Percentiles rank a stretch among this genome's conserved stretches.
Evolutionary conservation across 2,888 invertebrate genomes (phyloP).

Genomic region (Pollenia labialis): DNA sequence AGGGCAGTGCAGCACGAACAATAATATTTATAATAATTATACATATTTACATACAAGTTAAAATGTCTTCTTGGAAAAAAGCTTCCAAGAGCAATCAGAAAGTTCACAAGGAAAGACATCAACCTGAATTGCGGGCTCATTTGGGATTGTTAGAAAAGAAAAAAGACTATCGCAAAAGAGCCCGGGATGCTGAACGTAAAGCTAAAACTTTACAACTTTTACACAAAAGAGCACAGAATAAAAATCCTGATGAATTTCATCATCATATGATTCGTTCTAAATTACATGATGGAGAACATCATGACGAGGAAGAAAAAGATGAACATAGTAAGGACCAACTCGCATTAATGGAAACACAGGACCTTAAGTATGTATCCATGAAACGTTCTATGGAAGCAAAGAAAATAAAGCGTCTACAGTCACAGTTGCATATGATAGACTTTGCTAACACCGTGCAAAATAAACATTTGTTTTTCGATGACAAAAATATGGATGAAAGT

Average conservation of each 20-base stretch:
- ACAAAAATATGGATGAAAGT: slow-evolving; percentile 85
- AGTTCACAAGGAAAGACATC: slow-evolving; percentile 93
- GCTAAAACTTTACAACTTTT: slow-evolving; percentile 92
- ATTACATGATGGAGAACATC: slow-evolving; percentile 87
- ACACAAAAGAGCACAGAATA: slow-evolving; percentile 93
- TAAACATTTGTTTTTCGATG: slow-evolving; percentile 92
- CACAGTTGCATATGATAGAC: slow-evolving; percentile 92
- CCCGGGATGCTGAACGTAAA: slow-evolving; percentile 92
- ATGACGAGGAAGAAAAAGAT: slow-evolving; percentile 89
- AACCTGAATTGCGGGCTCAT: slow-evolving; percentile 90
- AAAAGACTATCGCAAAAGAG: slow-evolving; percentile 92
- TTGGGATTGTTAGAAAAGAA: slow-evolving; percentile 94
- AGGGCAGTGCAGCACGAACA: background rate
- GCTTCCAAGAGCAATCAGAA: slow-evolving; percentile 93
- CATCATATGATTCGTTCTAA: slow-evolving; percentile 98
- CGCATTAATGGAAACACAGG: slow-evolving; percentile 95
- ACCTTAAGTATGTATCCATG: slow-evolving; percentile 94
- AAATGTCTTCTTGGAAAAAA: slow-evolving; percentile 96
- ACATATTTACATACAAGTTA: background rate
- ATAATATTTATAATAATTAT: background rate
- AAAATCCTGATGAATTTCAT: slow-evolving; percentile 99
- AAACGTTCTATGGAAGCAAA: slow-evolving; percentile 93
- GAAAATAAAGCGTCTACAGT: slow-evolving; percentile 88
- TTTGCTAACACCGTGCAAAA: slow-evolving; percentile 88
- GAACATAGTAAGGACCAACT: slow-evolving; percentile 93